phyloP scores from a whole-genome alignment of 2,113 vertebrate species.

The Ophthalmolycus amberensis region DNA sequence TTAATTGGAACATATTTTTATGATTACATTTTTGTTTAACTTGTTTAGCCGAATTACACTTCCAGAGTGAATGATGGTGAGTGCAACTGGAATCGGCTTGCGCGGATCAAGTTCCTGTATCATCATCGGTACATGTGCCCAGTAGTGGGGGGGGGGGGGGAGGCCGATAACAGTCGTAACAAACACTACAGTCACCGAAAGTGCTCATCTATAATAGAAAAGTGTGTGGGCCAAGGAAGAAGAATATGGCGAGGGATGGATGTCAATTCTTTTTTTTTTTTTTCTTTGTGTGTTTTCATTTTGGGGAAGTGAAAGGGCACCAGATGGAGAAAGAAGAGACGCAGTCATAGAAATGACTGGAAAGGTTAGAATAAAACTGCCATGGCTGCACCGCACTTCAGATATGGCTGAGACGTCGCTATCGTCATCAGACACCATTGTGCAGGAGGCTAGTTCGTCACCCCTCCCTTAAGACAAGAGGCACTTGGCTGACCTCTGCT shows the following conservation, averaged over 20 bases:
- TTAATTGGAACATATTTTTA: not conserved
- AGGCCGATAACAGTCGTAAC: constrained; percentile 32
- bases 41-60: constrained; percentile 27
- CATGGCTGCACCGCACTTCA: not conserved
- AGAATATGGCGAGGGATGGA: not conserved
- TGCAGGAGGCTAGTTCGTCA: constrained; percentile 13
- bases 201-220: constrained; percentile 46
- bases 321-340: not conserved
- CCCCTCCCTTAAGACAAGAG: constrained; percentile 29
- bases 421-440: constrained; percentile 20
- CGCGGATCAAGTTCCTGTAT: constrained; percentile 52
- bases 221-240: constrained; percentile 20
- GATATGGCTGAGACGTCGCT: not conserved
- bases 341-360: not conserved
- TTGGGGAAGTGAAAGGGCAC: too few relatives aligned
- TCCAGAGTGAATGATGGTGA: constrained; percentile 17
- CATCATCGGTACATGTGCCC: constrained; percentile 34
- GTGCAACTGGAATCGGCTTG: constrained; percentile 42
- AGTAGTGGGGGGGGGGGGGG: constrained; percentile 31
- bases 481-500: constrained; percentile 70
- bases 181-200: constrained; percentile 8
- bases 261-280: not conserved
- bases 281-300: constrained; percentile 4
- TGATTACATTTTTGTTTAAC: not conserved
- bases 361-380: constrained; percentile 23